phyloP scores from a whole-genome alignment of 2,113 vertebrate genomes.

The Oryzias celebensis region DNA sequence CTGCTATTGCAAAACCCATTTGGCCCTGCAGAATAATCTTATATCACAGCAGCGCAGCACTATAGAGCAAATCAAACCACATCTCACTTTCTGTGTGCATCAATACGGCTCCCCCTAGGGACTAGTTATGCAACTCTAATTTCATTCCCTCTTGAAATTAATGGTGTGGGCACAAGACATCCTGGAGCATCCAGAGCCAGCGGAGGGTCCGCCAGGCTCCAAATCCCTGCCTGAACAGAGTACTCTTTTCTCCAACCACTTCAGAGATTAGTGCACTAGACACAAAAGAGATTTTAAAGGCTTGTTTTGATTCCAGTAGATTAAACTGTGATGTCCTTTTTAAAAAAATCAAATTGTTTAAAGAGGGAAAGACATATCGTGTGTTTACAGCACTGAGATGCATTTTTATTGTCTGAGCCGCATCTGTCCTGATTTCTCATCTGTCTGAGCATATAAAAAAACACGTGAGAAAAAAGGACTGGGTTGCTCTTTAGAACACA shows the following conservation, averaged over 20 bases:
- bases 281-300: slow-evolving; percentile 57
- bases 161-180: slow-evolving; percentile 18
- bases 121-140: slow-evolving; percentile 33
- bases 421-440: neutral
- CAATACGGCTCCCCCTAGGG: slow-evolving; percentile 8
- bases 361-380: slow-evolving; percentile 1
- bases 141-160: slow-evolving; percentile 5
- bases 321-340: slow-evolving; percentile 48
- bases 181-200: slow-evolving; percentile 10
- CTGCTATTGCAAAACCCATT: slow-evolving; percentile 7
- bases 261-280: slow-evolving; percentile 59
- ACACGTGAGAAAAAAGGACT: neutral
- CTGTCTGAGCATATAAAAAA: neutral
- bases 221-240: slow-evolving; percentile 43
- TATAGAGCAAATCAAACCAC: neutral
- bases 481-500: too few species aligned
- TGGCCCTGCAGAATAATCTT: slow-evolving; percentile 29
- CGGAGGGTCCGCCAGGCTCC: slow-evolving; percentile 13
- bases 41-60: slow-evolving; percentile 33
- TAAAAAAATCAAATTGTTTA: slow-evolving; percentile 28
- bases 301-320: slow-evolving; percentile 56
- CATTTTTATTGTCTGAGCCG: slow-evolving; percentile 1
- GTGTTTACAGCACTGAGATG: neutral
- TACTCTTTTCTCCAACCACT: slow-evolving; percentile 54
- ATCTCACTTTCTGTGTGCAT: slow-evolving; percentile 45